Evolutionary conservation across 2,113 vertebrate species (phyloP).

Genomic region (Falco punctatus): DNA sequence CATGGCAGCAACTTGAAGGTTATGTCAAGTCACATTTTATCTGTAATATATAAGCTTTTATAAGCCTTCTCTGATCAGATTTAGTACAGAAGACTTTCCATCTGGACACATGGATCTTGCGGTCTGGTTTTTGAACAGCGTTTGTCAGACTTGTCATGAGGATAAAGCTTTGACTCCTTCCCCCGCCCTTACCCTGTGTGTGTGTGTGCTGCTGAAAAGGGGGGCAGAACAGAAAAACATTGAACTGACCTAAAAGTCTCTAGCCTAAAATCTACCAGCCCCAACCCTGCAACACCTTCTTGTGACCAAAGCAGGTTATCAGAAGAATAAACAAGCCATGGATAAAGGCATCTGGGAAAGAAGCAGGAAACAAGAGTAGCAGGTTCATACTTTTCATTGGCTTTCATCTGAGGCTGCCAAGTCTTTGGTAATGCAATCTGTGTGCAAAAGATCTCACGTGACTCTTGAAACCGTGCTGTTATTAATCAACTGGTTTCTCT

Average conservation of each 20-base stretch:
- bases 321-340: not conserved
- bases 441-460: rapidly evolving
- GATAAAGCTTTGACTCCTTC: not conserved
- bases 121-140: not conserved
- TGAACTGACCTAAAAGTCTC: not conserved
- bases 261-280: not conserved
- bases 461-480: not conserved
- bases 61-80: not conserved
- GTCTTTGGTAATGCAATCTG: not conserved
- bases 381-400: not conserved
- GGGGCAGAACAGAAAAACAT: not conserved
- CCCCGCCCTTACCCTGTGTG: rapidly evolving
- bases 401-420: not conserved
- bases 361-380: not conserved
- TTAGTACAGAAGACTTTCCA: not conserved
- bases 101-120: not conserved
- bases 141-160: not conserved
- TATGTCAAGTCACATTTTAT: not conserved
- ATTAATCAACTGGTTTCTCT: not conserved
- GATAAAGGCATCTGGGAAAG: not conserved
- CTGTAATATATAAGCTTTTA: not conserved
- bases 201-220: not conserved
- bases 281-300: rapidly evolving
- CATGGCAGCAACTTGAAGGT: not conserved
- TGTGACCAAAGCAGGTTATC: not conserved